Base-by-base conservation (phyloP, 2,113 vertebrate genomes). In the Anarhynchus alexandrinus region DNA sequence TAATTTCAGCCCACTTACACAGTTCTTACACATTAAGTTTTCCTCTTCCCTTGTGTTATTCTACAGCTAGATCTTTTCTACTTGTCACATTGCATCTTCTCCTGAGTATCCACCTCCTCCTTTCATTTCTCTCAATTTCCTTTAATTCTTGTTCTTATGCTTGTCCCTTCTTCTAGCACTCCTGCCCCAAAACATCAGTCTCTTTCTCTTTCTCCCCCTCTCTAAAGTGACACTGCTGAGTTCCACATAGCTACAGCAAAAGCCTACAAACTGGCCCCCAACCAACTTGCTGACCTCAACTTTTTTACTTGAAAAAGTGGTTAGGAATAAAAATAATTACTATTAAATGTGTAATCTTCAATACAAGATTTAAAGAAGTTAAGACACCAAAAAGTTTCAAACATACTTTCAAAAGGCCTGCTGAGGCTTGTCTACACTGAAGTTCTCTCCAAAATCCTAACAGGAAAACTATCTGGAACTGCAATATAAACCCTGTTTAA, bases 401-500 rank as follows among this genome's bases (percentile, higher is more conserved):
- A 59, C 29, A 14, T 54, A 19, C 45, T 89, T 87, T 77, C 5
- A 7, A 45, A 80, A 43, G 29, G 40, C 89, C 58, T 95, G 84
- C 80, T 84, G 77, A 91, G 59, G 36, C 86, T 91, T 87, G 83
- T 82, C 86, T 58, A 38, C 66, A 34, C 54, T 14, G 4, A 87
- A 51, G 45, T 51, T 83, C 58, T 73, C 38, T 94, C 62, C 81
- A 95, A 85, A 95, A 95, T 94, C 49, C 32, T 65, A 93, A 85
- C 49, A 79, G 78, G 70, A 96, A 93, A 91, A 89, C 69, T 65
- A 80, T 58, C 54, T 85, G 47, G 42, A 88, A 83, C 69, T 86
- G 58, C 34, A 96, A 93, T 19, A 70, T 42, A 96, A 95, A 93
- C 57, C 32, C 25, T 73, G 42, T 70, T 94, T 36, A 92, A 89